Conservation (phyloP, 2,888 invertebrate species). For the Muscina levida region DNA sequence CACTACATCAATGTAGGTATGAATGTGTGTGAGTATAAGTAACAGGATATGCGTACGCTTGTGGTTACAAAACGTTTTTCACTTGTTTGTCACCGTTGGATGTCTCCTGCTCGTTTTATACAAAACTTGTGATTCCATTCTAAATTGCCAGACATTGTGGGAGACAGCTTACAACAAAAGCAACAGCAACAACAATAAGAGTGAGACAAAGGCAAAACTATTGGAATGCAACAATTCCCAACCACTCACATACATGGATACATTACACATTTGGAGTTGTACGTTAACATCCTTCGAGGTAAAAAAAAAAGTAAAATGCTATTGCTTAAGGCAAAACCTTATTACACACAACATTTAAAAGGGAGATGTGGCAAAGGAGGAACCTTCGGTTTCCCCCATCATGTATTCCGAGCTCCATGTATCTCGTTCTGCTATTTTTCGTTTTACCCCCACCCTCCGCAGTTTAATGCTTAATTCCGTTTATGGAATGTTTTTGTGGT, state of each 20-base stretch:
- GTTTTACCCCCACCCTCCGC: too few species aligned
- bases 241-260: neutral
- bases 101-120: neutral
- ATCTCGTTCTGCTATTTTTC: too few species aligned
- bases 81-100: neutral
- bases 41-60: neutral
- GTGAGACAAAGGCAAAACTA: neutral
- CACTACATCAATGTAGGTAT: too few species aligned
- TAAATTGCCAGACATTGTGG: conserved; percentile 62
- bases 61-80: neutral
- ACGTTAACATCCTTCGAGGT: neutral
- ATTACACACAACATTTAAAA: too few species aligned
- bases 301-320: neutral
- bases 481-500: neutral
- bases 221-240: conserved; percentile 3
- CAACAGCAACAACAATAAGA: too few species aligned
- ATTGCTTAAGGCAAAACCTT: too few species aligned
- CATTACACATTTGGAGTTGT: neutral
- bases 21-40: too few species aligned
- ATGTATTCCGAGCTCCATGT: too few species aligned
- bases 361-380: too few species aligned
- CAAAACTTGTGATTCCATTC: conserved; percentile 6
- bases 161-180: conserved; percentile 48
- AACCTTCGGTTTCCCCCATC: too few species aligned
- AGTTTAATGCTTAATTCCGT: neutral